These are phyloP conservation scores for Parasteatoda lunata DNA, from an alignment of 2,888 invertebrate genomes.

Conservation along the genomic window DNA sequence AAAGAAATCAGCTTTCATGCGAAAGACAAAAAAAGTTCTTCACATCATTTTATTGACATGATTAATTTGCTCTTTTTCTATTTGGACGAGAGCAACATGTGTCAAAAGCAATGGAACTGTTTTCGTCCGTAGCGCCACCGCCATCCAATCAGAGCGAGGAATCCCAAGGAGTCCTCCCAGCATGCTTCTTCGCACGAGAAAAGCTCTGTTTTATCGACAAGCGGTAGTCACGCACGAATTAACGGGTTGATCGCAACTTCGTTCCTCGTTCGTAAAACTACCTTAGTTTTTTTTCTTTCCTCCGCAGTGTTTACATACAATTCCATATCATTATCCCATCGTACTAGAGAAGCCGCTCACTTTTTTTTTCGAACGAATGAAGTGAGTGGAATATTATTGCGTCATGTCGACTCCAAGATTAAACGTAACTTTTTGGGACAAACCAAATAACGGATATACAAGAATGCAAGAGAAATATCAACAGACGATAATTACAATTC, in stretches of 20 bases:
- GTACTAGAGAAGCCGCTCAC: neutral
- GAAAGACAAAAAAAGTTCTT: conserved; percentile 10
- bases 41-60: conserved; percentile 38
- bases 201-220: conserved; percentile 16
- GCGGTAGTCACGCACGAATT: conserved; percentile 32
- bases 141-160: conserved; percentile 41
- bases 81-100: conserved; percentile 56
- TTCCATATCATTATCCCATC: neutral
- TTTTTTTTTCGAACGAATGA: neutral
- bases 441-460: conserved; percentile 42
- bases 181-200: conserved; percentile 43
- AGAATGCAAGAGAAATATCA: neutral
- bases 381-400: neutral
- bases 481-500: neutral
- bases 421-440: conserved; percentile 63
- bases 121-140: conserved; percentile 58
- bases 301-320: neutral
- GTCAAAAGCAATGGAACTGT: conserved; percentile 61
- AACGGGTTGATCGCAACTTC: conserved; percentile 6
- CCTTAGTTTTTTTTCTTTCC: conserved; percentile 3
- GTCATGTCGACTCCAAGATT: conserved; percentile 55
- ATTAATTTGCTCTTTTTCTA: conserved; percentile 37
- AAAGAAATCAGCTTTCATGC: neutral
- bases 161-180: conserved; percentile 41
- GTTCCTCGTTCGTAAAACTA: conserved; percentile 2